These are phyloP conservation scores for Ophioninae sp. DNA, from an alignment of 2,888 invertebrate genomes.

Conservation along the genomic window DNA sequence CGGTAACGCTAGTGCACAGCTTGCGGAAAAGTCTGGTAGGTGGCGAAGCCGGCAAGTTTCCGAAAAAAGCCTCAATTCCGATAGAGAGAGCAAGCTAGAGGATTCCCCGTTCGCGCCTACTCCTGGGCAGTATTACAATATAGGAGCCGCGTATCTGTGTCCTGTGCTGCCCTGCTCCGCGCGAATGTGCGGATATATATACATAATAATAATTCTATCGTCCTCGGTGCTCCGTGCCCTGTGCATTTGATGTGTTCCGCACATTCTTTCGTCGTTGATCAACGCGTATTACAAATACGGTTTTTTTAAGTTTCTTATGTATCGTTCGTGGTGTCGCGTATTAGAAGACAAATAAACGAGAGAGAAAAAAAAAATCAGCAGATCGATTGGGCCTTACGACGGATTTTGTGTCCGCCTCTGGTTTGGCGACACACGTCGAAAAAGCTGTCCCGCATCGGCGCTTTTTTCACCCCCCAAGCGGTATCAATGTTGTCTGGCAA, in stretches of 20 bases:
- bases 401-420: slow-evolving; percentile 38
- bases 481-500: slow-evolving; percentile 89
- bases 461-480: slow-evolving; percentile 77
- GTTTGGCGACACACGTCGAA: slow-evolving; percentile 49
- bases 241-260: slow-evolving; percentile 54
- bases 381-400: slow-evolving; percentile 45
- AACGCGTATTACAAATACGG: slow-evolving; percentile 32
- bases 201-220: slow-evolving; percentile 55
- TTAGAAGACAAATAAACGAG: not conserved
- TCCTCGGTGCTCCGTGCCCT: slow-evolving; percentile 52
- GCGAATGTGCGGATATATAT: slow-evolving; percentile 53
- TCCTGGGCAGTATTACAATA: slow-evolving; percentile 21
- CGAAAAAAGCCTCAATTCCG: slow-evolving; percentile 35
- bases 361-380: slow-evolving; percentile 24
- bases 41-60: slow-evolving; percentile 37
- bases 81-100: slow-evolving; percentile 28
- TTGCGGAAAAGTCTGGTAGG: slow-evolving; percentile 47
- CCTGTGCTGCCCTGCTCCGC: slow-evolving; percentile 61
- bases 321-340: slow-evolving; percentile 8
- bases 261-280: slow-evolving; percentile 37
- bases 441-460: slow-evolving; percentile 77
- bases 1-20: slow-evolving; percentile 11
- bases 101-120: slow-evolving; percentile 39
- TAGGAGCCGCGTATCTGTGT: slow-evolving; percentile 54
- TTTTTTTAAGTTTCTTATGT: slow-evolving; percentile 24